Base-by-base conservation (phyloP, 2,888 invertebrate genomes). In the Rhorus exstirpatorius region DNA sequence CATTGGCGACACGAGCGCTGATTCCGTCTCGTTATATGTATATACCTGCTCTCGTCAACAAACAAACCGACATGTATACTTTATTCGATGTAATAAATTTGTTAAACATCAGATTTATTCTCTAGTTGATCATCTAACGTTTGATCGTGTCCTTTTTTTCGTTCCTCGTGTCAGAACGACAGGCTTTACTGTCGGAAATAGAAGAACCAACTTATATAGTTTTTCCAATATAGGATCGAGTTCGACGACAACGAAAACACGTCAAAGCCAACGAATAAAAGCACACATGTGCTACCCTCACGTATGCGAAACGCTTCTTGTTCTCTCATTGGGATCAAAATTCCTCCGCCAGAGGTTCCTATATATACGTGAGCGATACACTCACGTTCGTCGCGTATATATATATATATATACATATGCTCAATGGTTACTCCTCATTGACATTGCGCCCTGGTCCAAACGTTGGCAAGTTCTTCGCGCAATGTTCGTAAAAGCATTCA, bases 381-480 rank as follows among this genome's bases (percentile, higher is more conserved):
- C 35, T n/a, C 4, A 51, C 63, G 51, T 41, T 17, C 14, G 17
- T 24, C 24, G 12, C 17, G 35, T 3, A 17, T 35, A 2, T n/a
- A 26, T 31, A 35, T 31, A 14, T 24, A 17, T 12, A 8, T n/a
- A 26, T 31, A 35, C 44, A 14, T 24, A 17, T 12, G n/a, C 10
- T 12, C 24, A 26, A 26, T 72, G 44, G 14, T 26, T 17, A 19
- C 80, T 86, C 83, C 76, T 85, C 77, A 14, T 8, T 51, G 19
- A 26, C 70, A 81, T 88, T 65, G 49, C 76, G 35, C 61, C 88
- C 88, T 86, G 88, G 49, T 88, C 72, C 67, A 58, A 68, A 68
- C 83, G 85, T 84, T 85, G 83, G 86, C 80, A 84, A 86, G 86
- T 88, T 88, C 87, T 86, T 88, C 88, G 87, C 87, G 83, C 87